Evolutionary conservation across 1,140 invertebrate genomes (phyloP).

Genomic region (Melipona quadrifasciata): DNA sequence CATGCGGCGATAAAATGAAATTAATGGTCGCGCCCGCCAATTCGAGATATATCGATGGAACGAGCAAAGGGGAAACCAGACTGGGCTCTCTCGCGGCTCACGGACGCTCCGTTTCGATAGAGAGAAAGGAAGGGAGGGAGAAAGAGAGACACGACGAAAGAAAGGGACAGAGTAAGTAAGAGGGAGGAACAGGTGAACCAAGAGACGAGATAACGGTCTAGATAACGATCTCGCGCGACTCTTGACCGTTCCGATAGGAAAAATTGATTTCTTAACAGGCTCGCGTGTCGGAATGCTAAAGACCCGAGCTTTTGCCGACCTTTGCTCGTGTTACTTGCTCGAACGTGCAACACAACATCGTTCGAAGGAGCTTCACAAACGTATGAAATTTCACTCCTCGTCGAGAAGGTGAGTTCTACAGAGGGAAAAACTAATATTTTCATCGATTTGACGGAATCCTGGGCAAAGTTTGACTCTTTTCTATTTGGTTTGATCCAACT

Average conservation of each 20-base stretch:
- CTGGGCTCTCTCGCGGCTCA: neutral
- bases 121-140: neutral
- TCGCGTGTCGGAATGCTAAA: slow-evolving; percentile 9
- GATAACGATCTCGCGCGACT: slow-evolving; percentile 44
- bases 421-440: slow-evolving; percentile 14
- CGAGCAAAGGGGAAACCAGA: slow-evolving; percentile 17
- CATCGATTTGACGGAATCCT: neutral
- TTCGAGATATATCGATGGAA: slow-evolving; percentile 78
- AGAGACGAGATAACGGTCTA: slow-evolving; percentile 52
- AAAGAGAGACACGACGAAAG: neutral
- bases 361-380: slow-evolving; percentile 3
- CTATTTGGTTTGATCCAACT: neutral
- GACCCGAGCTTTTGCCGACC: neutral
- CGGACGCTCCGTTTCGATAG: neutral
- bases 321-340: slow-evolving; percentile 3
- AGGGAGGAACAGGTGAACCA: slow-evolving; percentile 45
- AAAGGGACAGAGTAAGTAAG: neutral
- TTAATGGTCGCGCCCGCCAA: slow-evolving; percentile 80
- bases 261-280: slow-evolving; percentile 45
- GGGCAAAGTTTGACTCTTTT: neutral
- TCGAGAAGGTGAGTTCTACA: slow-evolving; percentile 10
- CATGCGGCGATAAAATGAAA: slow-evolving; percentile 80
- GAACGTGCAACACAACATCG: neutral
- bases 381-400: slow-evolving; percentile 40
- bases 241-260: slow-evolving; percentile 40